Evolutionary conservation across 2,888 invertebrate genomes (phyloP).

Genomic region (Yponomeuta evonymella): DNA sequence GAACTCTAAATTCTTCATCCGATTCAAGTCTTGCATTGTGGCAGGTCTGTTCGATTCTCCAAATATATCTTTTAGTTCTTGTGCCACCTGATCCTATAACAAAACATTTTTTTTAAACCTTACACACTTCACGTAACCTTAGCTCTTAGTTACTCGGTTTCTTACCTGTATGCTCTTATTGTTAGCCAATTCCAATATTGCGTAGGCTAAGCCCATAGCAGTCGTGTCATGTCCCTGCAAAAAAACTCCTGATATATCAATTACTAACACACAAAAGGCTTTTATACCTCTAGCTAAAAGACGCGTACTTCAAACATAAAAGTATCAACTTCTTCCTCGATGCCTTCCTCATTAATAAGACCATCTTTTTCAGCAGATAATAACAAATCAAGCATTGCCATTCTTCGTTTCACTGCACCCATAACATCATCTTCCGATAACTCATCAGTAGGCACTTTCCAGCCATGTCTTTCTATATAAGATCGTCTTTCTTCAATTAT

Average conservation of each 20-base stretch:
- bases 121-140: too few relatives aligned
- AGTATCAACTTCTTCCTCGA: conserved; percentile 78
- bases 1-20: conserved; percentile 81
- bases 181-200: conserved; percentile 38
- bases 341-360: conserved; percentile 66
- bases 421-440: conserved; percentile 30
- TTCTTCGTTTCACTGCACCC: conserved; percentile 56
- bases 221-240: conserved; percentile 46
- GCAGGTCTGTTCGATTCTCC: conserved; percentile 77
- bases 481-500: conserved; percentile 55
- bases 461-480: conserved; percentile 26
- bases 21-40: conserved; percentile 77
- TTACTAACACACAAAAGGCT: neutral
- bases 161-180: conserved; percentile 34
- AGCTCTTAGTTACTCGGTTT: neutral
- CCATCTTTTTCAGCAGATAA: conserved; percentile 61
- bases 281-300: neutral
- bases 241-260: neutral
- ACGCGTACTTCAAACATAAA: conserved; percentile 77
- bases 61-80: conserved; percentile 79
- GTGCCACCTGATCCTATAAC: conserved; percentile 76
- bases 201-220: conserved; percentile 34
- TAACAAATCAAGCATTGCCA: conserved; percentile 73
- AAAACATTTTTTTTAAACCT: neutral
- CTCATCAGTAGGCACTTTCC: conserved; percentile 21